phyloP scores from a whole-genome alignment of 2,797 vertebrate species.

The Danio choprae region DNA sequence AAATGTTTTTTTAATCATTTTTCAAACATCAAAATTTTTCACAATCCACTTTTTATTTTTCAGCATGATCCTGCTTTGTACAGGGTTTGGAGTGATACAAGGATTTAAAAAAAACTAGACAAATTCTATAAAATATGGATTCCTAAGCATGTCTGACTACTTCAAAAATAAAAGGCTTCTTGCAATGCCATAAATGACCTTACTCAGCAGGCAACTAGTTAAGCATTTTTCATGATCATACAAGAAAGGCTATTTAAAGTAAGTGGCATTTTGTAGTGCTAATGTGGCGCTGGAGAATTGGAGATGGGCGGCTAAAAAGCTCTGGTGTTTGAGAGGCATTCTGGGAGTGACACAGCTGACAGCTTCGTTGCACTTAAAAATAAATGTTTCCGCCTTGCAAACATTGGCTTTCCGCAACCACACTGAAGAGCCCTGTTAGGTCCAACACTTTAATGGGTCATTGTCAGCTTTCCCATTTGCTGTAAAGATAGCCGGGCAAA shows the following conservation, averaged over 20 bases:
- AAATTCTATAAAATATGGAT: neutral
- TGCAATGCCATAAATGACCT: neutral
- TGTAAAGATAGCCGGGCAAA: neutral
- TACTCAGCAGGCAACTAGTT: neutral
- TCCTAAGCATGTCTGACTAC: neutral
- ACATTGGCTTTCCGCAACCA: constrained; percentile 31
- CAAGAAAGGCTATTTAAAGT: constrained; percentile 24
- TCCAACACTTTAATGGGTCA: constrained; percentile 25
- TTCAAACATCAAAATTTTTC: neutral
- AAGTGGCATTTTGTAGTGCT: constrained; percentile 37
- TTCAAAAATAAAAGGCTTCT: constrained; percentile 20
- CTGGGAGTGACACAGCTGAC: constrained; percentile 21
- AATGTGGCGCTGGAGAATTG: constrained; percentile 17
- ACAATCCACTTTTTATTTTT: neutral
- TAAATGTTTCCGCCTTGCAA: constrained; percentile 22
- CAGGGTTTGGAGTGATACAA: too few species aligned
- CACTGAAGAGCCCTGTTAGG: constrained; percentile 24
- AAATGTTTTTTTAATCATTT: neutral
- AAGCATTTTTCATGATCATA: constrained; percentile 11
- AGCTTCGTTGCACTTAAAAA: constrained; percentile 36
- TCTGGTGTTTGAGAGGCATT: constrained; percentile 23
- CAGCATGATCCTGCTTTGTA: neutral
- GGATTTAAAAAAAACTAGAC: neutral
- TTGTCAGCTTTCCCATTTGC: constrained; percentile 33
- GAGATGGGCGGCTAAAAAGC: constrained; percentile 33